Percentiles rank a stretch among this genome's conserved stretches.
Evolutionary conservation across 2,888 invertebrate species (phyloP).

Genomic region (Caenorhabditis imperialis): DNA sequence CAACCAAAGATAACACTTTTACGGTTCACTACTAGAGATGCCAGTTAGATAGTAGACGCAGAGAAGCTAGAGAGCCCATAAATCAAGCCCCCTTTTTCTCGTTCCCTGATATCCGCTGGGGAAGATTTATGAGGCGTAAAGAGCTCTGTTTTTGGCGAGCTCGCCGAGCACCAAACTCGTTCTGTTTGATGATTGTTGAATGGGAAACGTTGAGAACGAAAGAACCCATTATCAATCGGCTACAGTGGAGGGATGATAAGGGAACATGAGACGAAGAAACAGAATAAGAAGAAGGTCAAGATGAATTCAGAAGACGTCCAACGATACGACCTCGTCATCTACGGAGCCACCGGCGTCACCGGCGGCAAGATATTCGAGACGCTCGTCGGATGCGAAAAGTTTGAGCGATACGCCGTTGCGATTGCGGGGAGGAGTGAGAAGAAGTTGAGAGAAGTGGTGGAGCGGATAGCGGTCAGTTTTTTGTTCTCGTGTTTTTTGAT

Average conservation of each 20-base stretch:
- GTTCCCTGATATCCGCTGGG: too few relatives aligned
- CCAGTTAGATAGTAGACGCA: too few relatives aligned
- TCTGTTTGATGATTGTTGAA: background rate
- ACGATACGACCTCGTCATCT: constrained; percentile 87
- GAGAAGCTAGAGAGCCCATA: too few relatives aligned
- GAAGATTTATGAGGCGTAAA: constrained; percentile 3
- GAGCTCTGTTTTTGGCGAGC: background rate
- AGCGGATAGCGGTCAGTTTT: constrained; percentile 79
- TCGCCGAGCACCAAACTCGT: background rate
- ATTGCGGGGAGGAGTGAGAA: constrained; percentile 87
- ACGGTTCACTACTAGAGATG: too few relatives aligned
- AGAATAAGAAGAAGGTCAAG: background rate
- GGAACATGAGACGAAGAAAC: background rate
- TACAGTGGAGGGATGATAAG: too few relatives aligned
- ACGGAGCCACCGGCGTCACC: constrained; percentile 94
- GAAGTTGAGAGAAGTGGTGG: constrained; percentile 81
- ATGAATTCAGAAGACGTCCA: background rate
- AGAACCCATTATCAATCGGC: background rate
- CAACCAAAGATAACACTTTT: too few relatives aligned
- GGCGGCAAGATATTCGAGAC: constrained; percentile 88
- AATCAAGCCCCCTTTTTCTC: too few relatives aligned
- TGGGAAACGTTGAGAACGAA: background rate
- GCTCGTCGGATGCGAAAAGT: constrained; percentile 78
- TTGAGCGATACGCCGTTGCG: constrained; percentile 85
- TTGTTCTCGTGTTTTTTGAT: too few relatives aligned